Conservation (phyloP, 2,113 vertebrate species). For the Pyxicephalus adspersus region DNA sequence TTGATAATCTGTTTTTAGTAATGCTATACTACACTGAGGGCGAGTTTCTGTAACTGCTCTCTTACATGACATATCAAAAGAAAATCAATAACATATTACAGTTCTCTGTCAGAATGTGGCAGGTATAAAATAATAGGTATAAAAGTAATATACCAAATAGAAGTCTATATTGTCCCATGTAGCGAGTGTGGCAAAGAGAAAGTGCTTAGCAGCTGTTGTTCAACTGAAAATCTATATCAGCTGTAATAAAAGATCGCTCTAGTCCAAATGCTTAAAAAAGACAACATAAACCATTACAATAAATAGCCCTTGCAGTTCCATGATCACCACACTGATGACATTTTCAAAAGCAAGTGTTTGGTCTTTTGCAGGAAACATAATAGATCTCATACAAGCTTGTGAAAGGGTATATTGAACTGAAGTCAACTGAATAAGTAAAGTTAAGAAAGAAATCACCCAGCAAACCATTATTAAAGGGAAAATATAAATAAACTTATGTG, state of each 20-base stretch:
- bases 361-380: slow-evolving; percentile 44
- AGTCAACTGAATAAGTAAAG: slow-evolving; percentile 23
- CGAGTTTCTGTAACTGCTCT: slow-evolving; percentile 38
- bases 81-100: slow-evolving; percentile 58
- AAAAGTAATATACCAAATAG: slow-evolving; percentile 51
- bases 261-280: slow-evolving; percentile 52
- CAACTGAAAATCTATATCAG: slow-evolving; percentile 54
- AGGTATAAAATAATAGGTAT: slow-evolving; percentile 55
- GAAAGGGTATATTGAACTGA: slow-evolving; percentile 17
- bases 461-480: neutral
- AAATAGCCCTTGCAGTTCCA: slow-evolving; percentile 25
- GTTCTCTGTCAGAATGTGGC: slow-evolving; percentile 53
- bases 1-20: slow-evolving; percentile 55
- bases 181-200: slow-evolving; percentile 48
- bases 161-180: slow-evolving; percentile 53
- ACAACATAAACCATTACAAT: slow-evolving; percentile 51
- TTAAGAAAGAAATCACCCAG: neutral
- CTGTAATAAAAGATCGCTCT: slow-evolving; percentile 50
- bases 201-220: slow-evolving; percentile 54
- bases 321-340: slow-evolving; percentile 48
- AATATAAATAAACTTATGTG: slow-evolving; percentile 3
- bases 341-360: slow-evolving; percentile 34
- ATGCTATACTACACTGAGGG: slow-evolving; percentile 43
- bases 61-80: slow-evolving; percentile 54
- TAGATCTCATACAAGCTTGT: slow-evolving; percentile 28